phyloP scores from a whole-genome alignment of 2,113 vertebrate genomes.

The Lipophrys pholis region DNA sequence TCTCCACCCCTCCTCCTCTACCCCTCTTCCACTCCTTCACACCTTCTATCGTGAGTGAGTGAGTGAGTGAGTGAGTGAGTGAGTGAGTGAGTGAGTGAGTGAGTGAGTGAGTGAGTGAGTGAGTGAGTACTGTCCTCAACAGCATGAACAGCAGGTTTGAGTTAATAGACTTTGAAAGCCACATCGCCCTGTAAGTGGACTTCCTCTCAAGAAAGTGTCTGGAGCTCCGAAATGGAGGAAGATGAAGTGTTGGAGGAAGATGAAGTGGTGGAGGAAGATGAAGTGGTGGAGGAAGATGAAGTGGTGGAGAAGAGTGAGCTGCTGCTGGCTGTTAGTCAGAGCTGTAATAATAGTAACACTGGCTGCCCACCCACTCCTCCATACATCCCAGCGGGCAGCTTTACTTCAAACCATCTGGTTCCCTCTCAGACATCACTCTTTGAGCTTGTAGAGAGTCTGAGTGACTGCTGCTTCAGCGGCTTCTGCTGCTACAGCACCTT shows the following conservation, averaged over 20 bases:
- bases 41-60: too few species aligned
- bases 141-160: not conserved
- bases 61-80: too few species aligned
- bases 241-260: conserved; percentile 30
- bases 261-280: conserved; percentile 13
- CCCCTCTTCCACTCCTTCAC: too few species aligned
- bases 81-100: too few species aligned
- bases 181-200: not conserved
- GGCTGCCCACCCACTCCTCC: conserved; percentile 66
- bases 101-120: too few species aligned
- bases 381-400: conserved; percentile 46
- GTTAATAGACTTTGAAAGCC: not conserved
- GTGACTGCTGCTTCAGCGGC: too few species aligned
- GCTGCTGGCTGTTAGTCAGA: conserved; percentile 63
- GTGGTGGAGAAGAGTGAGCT: conserved; percentile 37
- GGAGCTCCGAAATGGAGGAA: not conserved
- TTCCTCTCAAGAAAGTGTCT: conserved; percentile 4
- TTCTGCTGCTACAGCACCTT: too few species aligned
- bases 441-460: too few species aligned
- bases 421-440: too few species aligned
- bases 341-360: conserved; percentile 58
- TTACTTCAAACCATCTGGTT: too few species aligned
- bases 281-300: conserved; percentile 27
- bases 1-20: too few species aligned
- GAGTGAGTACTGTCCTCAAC: too few species aligned